Evolutionary conservation across 2,888 invertebrate genomes (phyloP).

Genomic region (Lathronympha strigana): DNA sequence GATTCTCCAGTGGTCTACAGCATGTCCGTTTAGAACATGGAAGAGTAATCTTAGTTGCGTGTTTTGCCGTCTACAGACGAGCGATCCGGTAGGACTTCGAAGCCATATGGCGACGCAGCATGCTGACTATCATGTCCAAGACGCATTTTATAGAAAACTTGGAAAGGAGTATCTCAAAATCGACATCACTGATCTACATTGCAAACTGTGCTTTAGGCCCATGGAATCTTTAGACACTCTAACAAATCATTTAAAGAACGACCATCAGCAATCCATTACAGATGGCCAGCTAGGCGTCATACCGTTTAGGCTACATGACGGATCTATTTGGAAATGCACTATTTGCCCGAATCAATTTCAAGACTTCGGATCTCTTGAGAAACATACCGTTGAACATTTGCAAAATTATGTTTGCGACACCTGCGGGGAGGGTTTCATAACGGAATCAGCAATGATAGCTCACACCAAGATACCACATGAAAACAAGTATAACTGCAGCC

Average conservation of each 20-base stretch:
- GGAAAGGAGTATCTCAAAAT: conserved; percentile 76
- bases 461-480: conserved; percentile 78
- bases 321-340: conserved; percentile 74
- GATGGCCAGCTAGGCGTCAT: conserved; percentile 74
- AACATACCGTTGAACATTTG: conserved; percentile 75
- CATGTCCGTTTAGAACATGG: conserved; percentile 76
- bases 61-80: conserved; percentile 74
- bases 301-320: conserved; percentile 72
- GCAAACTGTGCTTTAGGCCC: conserved; percentile 72
- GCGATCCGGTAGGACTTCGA: conserved; percentile 68
- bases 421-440: conserved; percentile 78
- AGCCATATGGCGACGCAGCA: conserved; percentile 68
- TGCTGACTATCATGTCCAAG: conserved; percentile 70
- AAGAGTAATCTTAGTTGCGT: conserved; percentile 77
- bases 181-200: conserved; percentile 75
- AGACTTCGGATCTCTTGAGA: conserved; percentile 73
- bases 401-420: conserved; percentile 79
- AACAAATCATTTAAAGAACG: conserved; percentile 70
- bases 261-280: conserved; percentile 71
- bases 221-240: conserved; percentile 67
- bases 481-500: conserved; percentile 74
- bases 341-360: conserved; percentile 76
- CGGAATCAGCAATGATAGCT: conserved; percentile 75
- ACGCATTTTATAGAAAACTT: conserved; percentile 76
- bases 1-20: conserved; percentile 74